Evolutionary conservation across 2,113 vertebrate genomes (phyloP).

Genomic region (Bostrychus sinensis): DNA sequence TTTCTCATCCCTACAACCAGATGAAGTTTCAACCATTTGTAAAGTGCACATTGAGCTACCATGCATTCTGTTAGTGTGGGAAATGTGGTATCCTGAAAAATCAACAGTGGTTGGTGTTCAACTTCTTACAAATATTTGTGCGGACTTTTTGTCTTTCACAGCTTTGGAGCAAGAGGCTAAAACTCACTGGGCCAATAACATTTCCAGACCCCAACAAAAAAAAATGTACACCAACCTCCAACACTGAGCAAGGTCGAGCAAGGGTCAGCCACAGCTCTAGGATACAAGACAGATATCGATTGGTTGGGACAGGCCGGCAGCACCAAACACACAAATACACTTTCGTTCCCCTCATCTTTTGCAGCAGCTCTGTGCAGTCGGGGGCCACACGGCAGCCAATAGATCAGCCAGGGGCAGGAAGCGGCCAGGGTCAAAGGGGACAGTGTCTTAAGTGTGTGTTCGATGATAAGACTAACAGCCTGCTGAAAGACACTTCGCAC

Average conservation of each 20-base stretch:
- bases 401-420: slow-evolving; percentile 80
- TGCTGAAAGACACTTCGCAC: slow-evolving; percentile 64
- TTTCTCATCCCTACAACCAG: too few species aligned
- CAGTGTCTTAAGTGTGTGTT: slow-evolving; percentile 39
- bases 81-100: too few species aligned
- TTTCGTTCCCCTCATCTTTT: slow-evolving; percentile 53
- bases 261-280: slow-evolving; percentile 75
- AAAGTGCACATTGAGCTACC: too few species aligned
- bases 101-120: too few species aligned
- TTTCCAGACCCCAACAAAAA: slow-evolving; percentile 56
- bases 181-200: slow-evolving; percentile 61
- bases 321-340: slow-evolving; percentile 25
- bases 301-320: slow-evolving; percentile 67
- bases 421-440: slow-evolving; percentile 72
- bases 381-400: slow-evolving; percentile 73
- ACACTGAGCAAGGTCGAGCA: slow-evolving; percentile 68
- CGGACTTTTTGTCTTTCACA: slow-evolving; percentile 31
- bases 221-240: slow-evolving; percentile 53
- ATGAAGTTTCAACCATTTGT: too few species aligned
- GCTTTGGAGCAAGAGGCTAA: slow-evolving; percentile 49
- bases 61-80: too few species aligned
- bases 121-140: neutral
- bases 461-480: slow-evolving; percentile 74
- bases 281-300: slow-evolving; percentile 80
- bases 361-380: slow-evolving; percentile 52